Conservation (phyloP, 92 coral and sea anemone genomes). For the Umimayanthus chanpuru region DNA sequence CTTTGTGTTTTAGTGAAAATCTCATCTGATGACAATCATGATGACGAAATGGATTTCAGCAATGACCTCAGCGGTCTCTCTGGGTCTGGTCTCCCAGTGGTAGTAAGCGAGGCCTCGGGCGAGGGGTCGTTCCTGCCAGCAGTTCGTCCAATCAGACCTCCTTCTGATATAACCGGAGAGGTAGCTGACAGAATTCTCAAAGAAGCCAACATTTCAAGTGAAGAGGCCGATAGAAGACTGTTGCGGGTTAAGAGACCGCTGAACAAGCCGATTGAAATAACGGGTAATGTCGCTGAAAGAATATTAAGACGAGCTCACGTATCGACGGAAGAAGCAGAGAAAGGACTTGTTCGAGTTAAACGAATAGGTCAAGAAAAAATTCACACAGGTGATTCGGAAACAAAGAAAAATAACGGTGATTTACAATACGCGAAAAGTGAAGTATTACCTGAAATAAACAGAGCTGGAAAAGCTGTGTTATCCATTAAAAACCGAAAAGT, state of each 20-base stretch:
- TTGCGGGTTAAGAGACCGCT: slow-evolving; percentile 70
- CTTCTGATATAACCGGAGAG: slow-evolving; percentile 76
- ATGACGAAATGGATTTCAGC: slow-evolving; percentile 10
- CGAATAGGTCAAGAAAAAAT: slow-evolving; percentile 45
- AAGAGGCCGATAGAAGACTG: slow-evolving; percentile 74
- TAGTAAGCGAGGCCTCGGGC: not conserved
- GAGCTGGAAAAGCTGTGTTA: not conserved
- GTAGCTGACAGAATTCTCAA: slow-evolving; percentile 76
- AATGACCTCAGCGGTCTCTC: not conserved
- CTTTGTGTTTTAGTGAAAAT: not conserved
- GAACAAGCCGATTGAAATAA: slow-evolving; percentile 3
- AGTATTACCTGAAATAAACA: not conserved
- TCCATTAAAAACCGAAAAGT: not conserved
- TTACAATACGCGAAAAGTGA: not conserved
- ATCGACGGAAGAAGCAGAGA: slow-evolving; percentile 34
- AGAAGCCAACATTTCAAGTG: slow-evolving; percentile 67
- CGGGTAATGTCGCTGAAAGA: slow-evolving; percentile 55
- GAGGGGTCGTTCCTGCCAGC: not conserved
- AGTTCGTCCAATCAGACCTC: slow-evolving; percentile 55
- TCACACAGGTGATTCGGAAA: not conserved
- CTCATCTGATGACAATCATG: not conserved
- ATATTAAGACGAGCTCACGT: slow-evolving; percentile 59
- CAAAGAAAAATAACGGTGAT: not conserved
- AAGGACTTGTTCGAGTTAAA: slow-evolving; percentile 62
- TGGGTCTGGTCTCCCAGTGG: slow-evolving; percentile 24